Conservation (phyloP, 1,140 invertebrate species). For the Zaprionus ornatus region DNA sequence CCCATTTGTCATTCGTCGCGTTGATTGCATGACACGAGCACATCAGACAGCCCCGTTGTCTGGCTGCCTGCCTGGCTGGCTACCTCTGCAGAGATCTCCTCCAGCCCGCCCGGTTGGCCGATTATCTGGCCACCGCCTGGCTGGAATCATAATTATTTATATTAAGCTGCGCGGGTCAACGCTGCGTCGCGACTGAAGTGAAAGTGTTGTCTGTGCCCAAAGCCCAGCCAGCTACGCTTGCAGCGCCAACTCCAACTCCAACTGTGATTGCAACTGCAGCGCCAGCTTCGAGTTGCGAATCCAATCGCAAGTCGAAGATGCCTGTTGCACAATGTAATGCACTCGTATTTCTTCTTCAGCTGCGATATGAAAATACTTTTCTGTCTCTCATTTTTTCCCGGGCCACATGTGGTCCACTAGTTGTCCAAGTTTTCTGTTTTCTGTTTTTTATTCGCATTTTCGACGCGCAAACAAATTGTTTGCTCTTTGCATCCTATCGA, state of each 20-base stretch:
- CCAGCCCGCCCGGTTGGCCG: constrained; percentile 2
- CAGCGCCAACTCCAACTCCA: not conserved
- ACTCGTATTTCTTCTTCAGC: constrained; percentile 65
- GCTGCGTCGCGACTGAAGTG: constrained; percentile 54
- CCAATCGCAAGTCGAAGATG: constrained; percentile 24
- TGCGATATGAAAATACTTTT: constrained; percentile 23
- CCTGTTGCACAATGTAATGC: constrained; percentile 73
- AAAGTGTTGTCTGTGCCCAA: constrained; percentile 56
- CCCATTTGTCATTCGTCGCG: constrained; percentile 69
- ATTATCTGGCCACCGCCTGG: constrained; percentile 14
- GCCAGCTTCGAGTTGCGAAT: constrained; percentile 3
- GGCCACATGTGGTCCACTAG: constrained; percentile 57
- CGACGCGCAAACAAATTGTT: constrained; percentile 51
- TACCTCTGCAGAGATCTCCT: not conserved
- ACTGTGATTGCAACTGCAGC: not conserved
- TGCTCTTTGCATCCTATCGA: constrained; percentile 31
- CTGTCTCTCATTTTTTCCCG: constrained; percentile 31
- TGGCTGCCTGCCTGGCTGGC: not conserved
- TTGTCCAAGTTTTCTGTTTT: constrained; percentile 32
- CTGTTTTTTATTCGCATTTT: constrained; percentile 31
- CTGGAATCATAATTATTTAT: constrained; percentile 73
- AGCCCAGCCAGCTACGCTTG: constrained; percentile 3
- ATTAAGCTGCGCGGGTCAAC: constrained; percentile 75
- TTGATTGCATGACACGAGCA: constrained; percentile 76
- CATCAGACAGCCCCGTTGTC: constrained; percentile 51